Percentiles rank a stretch among this genome's conserved stretches.
phyloP scores from a whole-genome alignment of 2,888 invertebrate species.

The Gisinianus flammeolus region DNA sequence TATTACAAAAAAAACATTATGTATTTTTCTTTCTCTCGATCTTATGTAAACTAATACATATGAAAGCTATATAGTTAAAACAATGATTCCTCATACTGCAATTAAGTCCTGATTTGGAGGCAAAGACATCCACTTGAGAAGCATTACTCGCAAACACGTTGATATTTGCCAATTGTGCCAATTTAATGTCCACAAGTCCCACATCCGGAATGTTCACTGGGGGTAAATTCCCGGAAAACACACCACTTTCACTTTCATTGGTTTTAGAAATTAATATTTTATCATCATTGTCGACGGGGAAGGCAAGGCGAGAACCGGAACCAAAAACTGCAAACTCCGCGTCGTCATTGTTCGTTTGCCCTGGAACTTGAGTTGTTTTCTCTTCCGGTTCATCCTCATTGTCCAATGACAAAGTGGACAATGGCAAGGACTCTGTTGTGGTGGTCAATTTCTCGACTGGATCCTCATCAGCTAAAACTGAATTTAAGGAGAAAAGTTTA shows the following conservation, averaged over 20 bases:
- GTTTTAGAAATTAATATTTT: neutral
- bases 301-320: neutral
- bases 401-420: neutral
- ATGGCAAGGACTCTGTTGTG: neutral
- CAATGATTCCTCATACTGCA: neutral
- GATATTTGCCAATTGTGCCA: neutral
- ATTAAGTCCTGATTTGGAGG: neutral
- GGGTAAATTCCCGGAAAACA: neutral
- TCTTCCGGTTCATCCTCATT: neutral
- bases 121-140: neutral
- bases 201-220: neutral
- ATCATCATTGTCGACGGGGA: neutral
- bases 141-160: neutral
- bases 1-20: constrained; percentile 3
- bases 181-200: neutral
- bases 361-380: neutral
- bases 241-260: neutral
- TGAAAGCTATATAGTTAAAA: too few species aligned
- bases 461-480: neutral
- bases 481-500: neutral
- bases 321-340: constrained; percentile 5
- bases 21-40: neutral
- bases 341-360: neutral
- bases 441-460: neutral
- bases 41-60: too few species aligned